Base-by-base conservation (phyloP, 2,113 vertebrate species). In the Coracopsis vasa region DNA sequence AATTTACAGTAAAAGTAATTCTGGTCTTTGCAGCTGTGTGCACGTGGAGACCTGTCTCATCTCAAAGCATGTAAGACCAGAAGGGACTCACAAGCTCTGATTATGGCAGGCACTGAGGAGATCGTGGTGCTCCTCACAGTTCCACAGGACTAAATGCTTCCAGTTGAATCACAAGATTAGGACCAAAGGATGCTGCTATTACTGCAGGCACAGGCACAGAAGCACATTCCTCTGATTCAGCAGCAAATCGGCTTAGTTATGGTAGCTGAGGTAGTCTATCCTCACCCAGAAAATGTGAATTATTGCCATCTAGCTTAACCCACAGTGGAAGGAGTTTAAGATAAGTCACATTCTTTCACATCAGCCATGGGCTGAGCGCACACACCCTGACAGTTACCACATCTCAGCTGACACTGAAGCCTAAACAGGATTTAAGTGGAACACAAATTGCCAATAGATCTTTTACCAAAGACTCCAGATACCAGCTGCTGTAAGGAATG, bases 1-100 rank as follows among this genome's bases (percentile, higher is more conserved):
- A 74, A 92, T 90, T 96, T 88, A 93, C 86, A 87, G 56, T 91
- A 91, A 81, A 71, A 95, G 29, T 16, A 11, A n/a, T 81, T 92
- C 86, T 75, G 77, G 77, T 75, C 65, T 94, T 88, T 35, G 44
- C 48, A 94, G 85, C 74, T 51, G 28, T 7, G 67, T 82, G 84
- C 41, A 33, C 13, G 37, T 10, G 21, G 51, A 94, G 86, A 93
- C 20, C 77, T 88, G 90, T 58, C 67, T 86, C 75, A 21, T 93
- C 67, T 88, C 88, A 94, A 88, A 74, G 47, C 37, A 51, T 15
- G 21, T 58, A 23, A 35, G 56, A 58, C 25, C 84, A 86, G 81
- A 70, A 20, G 87, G 33, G 44, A 50, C 41, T 27, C 47, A 33
- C 0, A 6, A 90, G 66, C 28, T 87, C 42, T 47, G 19, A 65